Conservation (phyloP, 1,140 invertebrate species). For the Meloidogyne hapla region DNA sequence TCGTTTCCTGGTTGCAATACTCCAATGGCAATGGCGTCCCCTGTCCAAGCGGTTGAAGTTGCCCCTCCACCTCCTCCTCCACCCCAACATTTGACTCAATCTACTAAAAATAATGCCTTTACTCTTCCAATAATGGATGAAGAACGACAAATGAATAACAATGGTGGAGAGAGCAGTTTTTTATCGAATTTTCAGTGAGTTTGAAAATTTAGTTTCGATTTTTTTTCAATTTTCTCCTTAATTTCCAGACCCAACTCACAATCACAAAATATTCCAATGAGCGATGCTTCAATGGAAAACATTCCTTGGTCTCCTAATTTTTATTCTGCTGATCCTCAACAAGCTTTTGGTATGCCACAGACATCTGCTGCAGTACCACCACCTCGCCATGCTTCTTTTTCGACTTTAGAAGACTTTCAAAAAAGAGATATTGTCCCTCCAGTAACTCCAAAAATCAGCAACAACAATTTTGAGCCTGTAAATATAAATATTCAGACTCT, state of each 20-base stretch:
- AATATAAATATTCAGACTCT: no score
- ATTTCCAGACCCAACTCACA: neutral
- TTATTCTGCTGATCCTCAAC: neutral
- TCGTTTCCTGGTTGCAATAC: neutral
- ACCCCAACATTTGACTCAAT: neutral
- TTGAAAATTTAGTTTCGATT: neutral
- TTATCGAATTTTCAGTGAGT: neutral
- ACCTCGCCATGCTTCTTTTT: neutral
- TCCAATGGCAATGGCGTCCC: neutral
- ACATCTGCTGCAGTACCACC: neutral
- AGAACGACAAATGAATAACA: neutral
- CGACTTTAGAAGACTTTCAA: neutral
- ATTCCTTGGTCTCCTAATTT: neutral
- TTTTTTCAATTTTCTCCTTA: neutral
- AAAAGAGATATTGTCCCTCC: no score
- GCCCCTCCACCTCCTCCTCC: neutral
- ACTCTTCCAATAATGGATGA: conserved; percentile 1
- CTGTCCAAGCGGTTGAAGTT: neutral
- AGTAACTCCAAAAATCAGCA: neutral
- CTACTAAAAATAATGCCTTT: neutral
- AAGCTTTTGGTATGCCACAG: no score
- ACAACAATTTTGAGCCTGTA: neutral
- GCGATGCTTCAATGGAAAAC: neutral
- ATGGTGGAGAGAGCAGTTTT: neutral
- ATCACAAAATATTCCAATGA: neutral